These are phyloP conservation scores for Sarcophilus harrisii DNA, from an alignment of 2,797 vertebrate genomes.

Conservation along the genomic window DNA sequence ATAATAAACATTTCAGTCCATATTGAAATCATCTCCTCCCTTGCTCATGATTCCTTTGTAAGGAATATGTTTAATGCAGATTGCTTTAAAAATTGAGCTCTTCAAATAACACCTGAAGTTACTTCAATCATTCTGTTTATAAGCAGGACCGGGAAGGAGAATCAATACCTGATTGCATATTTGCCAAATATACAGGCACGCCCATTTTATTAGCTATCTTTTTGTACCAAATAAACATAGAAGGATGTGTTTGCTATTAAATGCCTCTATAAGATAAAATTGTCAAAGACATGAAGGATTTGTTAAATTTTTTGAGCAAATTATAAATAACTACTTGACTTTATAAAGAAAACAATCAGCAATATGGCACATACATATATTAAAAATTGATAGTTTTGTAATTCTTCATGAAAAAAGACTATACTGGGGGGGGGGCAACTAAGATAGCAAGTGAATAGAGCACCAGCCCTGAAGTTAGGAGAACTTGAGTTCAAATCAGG, in stretches of 20 bases:
- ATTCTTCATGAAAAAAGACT: background rate
- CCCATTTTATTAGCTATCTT: background rate
- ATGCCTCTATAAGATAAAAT: background rate
- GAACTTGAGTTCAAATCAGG: too few relatives aligned
- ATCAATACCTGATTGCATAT: background rate
- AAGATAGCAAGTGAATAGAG: too few relatives aligned
- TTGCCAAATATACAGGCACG: constrained; percentile 41
- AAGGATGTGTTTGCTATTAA: constrained; percentile 10
- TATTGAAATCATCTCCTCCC: background rate
- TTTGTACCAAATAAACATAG: constrained; percentile 10
- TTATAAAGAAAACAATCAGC: background rate
- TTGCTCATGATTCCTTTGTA: constrained; percentile 17
- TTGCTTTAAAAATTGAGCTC: background rate
- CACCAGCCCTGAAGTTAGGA: too few relatives aligned
- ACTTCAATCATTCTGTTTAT: constrained; percentile 30
- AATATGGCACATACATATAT: background rate
- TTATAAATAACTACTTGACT: background rate
- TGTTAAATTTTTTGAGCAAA: constrained; percentile 11
- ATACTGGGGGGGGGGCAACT: too few relatives aligned
- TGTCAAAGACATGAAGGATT: constrained; percentile 20
- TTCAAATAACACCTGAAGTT: constrained; percentile 42
- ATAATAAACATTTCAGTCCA: constrained; percentile 8
- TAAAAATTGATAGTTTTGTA: background rate
- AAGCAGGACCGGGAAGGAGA: constrained; percentile 7
- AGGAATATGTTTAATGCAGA: background rate